Percentiles rank a stretch among this genome's conserved stretches.
Conservation (phyloP, 1,140 invertebrate species). For the Heliconius hewitsoni region DNA sequence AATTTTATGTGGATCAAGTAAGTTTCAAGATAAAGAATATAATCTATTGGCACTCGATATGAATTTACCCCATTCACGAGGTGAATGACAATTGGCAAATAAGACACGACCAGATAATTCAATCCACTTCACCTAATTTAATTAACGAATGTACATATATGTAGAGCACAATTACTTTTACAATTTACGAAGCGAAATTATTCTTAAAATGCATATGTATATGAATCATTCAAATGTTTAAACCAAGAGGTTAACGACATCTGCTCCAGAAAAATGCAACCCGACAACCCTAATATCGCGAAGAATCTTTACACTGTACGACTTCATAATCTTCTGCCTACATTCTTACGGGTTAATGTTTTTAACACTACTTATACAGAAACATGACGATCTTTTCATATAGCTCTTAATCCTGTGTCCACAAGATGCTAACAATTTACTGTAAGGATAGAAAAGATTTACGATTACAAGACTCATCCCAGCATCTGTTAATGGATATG, state of each 20-base stretch:
- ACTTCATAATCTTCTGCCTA: conserved; percentile 5
- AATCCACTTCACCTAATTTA: no score
- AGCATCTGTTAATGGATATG: conserved; percentile 19
- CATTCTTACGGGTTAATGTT: conserved; percentile 3
- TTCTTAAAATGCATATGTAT: no score
- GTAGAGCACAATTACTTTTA: neutral
- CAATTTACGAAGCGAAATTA: neutral
- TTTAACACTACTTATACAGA: conserved; percentile 1
- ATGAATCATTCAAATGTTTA: neutral
- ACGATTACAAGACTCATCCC: conserved; percentile 4
- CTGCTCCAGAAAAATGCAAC: conserved; percentile 2
- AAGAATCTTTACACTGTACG: conserved; percentile 10
- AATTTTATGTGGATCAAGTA: conserved; percentile 28
- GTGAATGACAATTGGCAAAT: no score
- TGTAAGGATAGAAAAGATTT: no score
- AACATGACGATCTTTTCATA: neutral
- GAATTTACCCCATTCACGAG: no score
- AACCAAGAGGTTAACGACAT: neutral
- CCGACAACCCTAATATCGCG: conserved; percentile 4
- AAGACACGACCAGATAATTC: no score
- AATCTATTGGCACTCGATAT: neutral
- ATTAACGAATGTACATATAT: neutral
- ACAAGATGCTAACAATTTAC: neutral
- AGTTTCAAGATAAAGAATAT: neutral
- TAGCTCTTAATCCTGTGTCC: neutral